A percentile compares a stretch with the other conserved stretches of the same genome.
Evolutionary conservation across 2,888 invertebrate genomes (phyloP).

Genomic region (Stratiomys singularior): DNA sequence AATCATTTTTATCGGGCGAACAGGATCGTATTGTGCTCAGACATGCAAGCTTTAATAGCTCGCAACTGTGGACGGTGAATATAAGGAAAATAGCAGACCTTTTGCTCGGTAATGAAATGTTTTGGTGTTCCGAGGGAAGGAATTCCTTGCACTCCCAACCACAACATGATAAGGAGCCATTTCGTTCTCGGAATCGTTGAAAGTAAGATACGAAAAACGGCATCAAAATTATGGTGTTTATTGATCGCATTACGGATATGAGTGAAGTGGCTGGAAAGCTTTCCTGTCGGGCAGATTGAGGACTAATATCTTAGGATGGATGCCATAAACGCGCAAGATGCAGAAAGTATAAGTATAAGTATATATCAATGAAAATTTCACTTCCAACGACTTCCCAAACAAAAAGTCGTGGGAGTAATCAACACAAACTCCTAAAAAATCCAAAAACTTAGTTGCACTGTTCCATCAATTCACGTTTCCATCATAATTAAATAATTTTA

Average conservation of each 20-base stretch:
- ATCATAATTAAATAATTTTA: neutral
- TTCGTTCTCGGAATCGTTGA: neutral
- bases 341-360: too few relatives aligned
- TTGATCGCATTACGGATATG: slow-evolving; percentile 24
- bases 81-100: neutral
- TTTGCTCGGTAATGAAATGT: neutral
- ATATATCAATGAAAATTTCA: too few relatives aligned
- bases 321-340: too few relatives aligned
- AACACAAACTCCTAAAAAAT: too few relatives aligned
- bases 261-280: neutral
- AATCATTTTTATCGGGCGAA: slow-evolving; percentile 52
- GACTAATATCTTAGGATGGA: too few relatives aligned
- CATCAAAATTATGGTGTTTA: slow-evolving; percentile 20
- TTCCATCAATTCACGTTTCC: too few relatives aligned
- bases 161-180: neutral
- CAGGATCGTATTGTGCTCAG: slow-evolving; percentile 49
- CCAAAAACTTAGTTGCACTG: too few relatives aligned
- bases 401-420: too few relatives aligned
- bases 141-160: neutral
- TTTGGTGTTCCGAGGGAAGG: neutral
- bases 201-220: slow-evolving; percentile 15
- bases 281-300: too few relatives aligned
- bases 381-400: too few relatives aligned
- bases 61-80: neutral
- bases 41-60: slow-evolving; percentile 50